Evolutionary conservation across 2,888 invertebrate genomes (phyloP), one percentile per base, ranked within the genome.

Genomic region (Raillietiella orientalis): DNA sequence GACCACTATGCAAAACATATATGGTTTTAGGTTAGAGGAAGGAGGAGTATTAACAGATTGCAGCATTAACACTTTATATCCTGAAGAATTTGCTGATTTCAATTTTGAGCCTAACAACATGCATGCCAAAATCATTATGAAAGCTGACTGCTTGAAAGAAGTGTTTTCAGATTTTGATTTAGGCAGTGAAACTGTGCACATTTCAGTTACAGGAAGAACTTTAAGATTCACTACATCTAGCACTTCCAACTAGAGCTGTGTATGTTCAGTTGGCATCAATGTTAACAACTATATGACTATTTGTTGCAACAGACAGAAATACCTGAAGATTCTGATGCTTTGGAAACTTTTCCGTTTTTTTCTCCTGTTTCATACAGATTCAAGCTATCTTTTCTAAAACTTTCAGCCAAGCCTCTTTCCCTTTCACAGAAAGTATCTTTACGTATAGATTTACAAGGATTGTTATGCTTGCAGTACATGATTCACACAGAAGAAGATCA

Each of bases 391-490:
- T 63, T 79, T 38, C 59, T 87, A 27, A 60, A 69, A 31, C 62
- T 70, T 21, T 65, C 72, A 6, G 59, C 72, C 44, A 82, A 75
- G 46, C 70, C 77, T 0, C 55, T 87, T 24, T 55, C 59, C 21
- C 53, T 66, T 25, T 65, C 75, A 0, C 38, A 45, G 1, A 66
- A 74, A 50, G 62, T 67, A 3, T 66, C 67, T 1, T 44, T 71
- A 6, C 55, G 69, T 32, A 72, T 70, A 4, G 66, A 71, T 41
- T 58, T 61, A 6, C 58, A 62, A 24, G 82, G 82, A 2, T 53
- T 84, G 13, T 47, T 87, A 9, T 65, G 74, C 31, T 55, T 84
- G 28, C 84, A 87, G 42, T 60, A 75, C 32, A 70, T 82, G 55
- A 57, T 87, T 30, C 64, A 66, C 38, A 61, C 64, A 19, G 71